Base-by-base conservation (phyloP, 2,888 invertebrate genomes). In the Microctonus aethiopoides region DNA sequence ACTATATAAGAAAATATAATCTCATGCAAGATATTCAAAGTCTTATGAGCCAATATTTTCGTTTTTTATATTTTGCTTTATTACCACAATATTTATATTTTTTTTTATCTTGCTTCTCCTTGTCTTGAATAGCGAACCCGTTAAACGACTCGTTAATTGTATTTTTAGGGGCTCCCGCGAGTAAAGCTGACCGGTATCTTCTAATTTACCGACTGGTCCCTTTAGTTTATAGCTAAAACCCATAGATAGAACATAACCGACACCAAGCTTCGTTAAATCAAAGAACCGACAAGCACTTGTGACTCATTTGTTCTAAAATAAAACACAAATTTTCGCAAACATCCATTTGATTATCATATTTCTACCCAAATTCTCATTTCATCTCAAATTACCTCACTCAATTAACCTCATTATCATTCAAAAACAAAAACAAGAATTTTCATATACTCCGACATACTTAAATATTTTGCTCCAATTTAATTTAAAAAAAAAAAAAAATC, bases 201-300 rank as follows among this genome's bases (percentile, higher is more conserved):
- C 79, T 82, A 84, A 84, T 84, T 84, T 84, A 83, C 84, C 76
- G 82, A 80, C 83, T 83, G 76, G 79, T 75, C 80, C 75, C 80
- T 79, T 80, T 83, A 81, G 83, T 84, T 83, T 84, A 84, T 83
- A 83, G 81, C 77, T n/a, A n/a, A n/a, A 76, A 76, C 71, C 67
- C 74, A 75, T 79, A n/a, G 80, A 83, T 83, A 78, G 63, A 78
- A 78, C 78, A 82, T 80, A 81, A 82, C 83, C 82, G 81, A 84
- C 82, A 82, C 83, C 82, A 83, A 78, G 81, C 81, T 83, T 84
- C 84, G 81, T 84, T 83, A 83, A 84, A 84, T 83, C 83, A 81
- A 78, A 80, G 73, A 77, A 78, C 77, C 71, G 74, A 75, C 76
- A 7, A 7, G 59, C 29, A 29, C 62, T 62, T 46, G 41, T 22